Percentiles rank a stretch among this genome's conserved stretches.
Conservation (phyloP, 2,113 vertebrate species). For the Gymnarchus niloticus region DNA sequence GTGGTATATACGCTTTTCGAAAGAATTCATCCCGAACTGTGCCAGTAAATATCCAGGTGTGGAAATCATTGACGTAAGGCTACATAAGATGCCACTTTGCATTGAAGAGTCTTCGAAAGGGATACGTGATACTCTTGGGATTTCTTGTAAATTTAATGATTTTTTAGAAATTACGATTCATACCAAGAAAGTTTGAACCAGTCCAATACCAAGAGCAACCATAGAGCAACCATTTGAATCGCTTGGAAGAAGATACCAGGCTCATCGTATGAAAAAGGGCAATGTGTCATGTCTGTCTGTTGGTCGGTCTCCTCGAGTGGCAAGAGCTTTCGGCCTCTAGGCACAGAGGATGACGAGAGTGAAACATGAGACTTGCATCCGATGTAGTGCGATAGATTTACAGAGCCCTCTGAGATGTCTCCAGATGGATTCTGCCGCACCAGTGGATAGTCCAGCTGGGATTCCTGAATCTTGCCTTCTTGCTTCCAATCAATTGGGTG, state of each 20-base stretch:
- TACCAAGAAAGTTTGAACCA: too few species aligned
- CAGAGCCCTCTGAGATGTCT: slow-evolving; percentile 8
- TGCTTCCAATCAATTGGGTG: slow-evolving; percentile 27
- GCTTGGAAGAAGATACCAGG: not conserved
- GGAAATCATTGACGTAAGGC: not conserved
- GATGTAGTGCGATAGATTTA: slow-evolving; percentile 23
- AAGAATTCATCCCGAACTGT: not conserved
- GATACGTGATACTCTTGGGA: not conserved
- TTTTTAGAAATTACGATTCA: too few species aligned
- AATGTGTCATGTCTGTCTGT: not conserved
- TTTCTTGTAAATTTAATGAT: not conserved
- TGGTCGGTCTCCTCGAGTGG: too few species aligned
- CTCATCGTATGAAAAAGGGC: not conserved
- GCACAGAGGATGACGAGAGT: not conserved
- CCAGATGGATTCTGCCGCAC: slow-evolving; percentile 21
- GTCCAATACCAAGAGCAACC: not conserved
- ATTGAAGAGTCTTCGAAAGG: not conserved
- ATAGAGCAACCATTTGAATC: too few species aligned
- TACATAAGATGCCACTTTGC: not conserved
- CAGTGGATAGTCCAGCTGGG: slow-evolving; percentile 27
- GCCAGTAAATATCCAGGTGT: not conserved
- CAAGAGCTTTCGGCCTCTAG: too few species aligned
- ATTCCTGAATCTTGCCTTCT: slow-evolving; percentile 15
- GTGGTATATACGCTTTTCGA: not conserved
- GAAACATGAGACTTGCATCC: slow-evolving; percentile 8